A percentile compares a stretch with the other conserved stretches of the same genome.
These are phyloP conservation scores for Synergus laeviventris DNA, from an alignment of 2,888 invertebrate genomes.

Conservation along the genomic window DNA sequence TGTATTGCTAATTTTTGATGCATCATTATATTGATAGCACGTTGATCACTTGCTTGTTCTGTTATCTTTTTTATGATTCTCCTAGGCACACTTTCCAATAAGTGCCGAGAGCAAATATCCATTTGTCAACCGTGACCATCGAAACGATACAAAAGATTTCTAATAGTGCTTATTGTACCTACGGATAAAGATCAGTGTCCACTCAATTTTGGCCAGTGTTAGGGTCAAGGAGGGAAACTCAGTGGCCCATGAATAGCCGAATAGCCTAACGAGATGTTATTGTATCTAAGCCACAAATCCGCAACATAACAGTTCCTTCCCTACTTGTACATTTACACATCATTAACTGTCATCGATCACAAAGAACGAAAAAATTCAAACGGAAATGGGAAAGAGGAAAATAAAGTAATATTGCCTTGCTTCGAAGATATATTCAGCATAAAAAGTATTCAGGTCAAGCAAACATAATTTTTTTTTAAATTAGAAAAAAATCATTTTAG, in stretches of 20 bases:
- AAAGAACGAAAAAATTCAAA: constrained; percentile 3
- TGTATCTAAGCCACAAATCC: constrained; percentile 23
- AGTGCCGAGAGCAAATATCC: background rate
- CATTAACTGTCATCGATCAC: constrained; percentile 25
- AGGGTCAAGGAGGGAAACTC: constrained; percentile 18
- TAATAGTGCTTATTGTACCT: constrained; percentile 25
- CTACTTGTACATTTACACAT: constrained; percentile 15
- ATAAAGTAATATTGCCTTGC: background rate
- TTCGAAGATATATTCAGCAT: background rate
- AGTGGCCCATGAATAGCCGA: background rate
- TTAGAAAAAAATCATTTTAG: background rate
- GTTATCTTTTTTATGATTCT: background rate
- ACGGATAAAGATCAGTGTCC: constrained; percentile 24
- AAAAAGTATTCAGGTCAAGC: constrained; percentile 1
- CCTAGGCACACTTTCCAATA: background rate
- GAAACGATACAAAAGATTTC: constrained; percentile 7
- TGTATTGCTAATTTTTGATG: background rate
- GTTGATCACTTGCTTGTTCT: background rate
- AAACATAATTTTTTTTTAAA: background rate
- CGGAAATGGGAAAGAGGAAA: background rate
- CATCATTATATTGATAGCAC: background rate
- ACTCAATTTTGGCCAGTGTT: constrained; percentile 5
- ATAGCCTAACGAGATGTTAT: constrained; percentile 13
- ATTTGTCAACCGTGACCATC: constrained; percentile 2
- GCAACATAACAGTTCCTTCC: background rate